Evolutionary conservation across 1,140 invertebrate genomes (phyloP).

Genomic region (Bombus pyrosoma): DNA sequence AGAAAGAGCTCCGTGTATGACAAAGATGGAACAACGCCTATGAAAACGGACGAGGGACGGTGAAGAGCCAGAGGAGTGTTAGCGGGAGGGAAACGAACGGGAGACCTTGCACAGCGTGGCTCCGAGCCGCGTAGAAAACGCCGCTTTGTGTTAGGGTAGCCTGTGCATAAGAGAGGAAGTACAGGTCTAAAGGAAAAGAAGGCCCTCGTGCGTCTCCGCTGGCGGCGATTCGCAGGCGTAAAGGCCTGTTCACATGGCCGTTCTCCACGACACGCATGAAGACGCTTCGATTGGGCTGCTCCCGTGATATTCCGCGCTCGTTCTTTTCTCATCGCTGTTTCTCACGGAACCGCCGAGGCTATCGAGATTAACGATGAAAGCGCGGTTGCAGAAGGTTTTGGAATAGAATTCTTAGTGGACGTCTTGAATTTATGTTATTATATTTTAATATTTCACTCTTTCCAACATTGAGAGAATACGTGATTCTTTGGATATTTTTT

Average conservation of each 20-base stretch:
- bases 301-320: conserved; percentile 4
- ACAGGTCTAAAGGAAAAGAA: conserved; percentile 53
- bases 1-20: conserved; percentile 51
- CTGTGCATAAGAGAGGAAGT: conserved; percentile 57
- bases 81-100: conserved; percentile 63
- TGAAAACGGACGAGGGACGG: conserved; percentile 21
- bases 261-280: neutral
- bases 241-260: conserved; percentile 55
- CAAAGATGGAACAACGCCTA: conserved; percentile 51
- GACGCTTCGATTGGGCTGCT: neutral
- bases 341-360: neutral
- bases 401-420: neutral
- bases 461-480: neutral
- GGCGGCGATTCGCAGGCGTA: conserved; percentile 44
- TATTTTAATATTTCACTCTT: neutral
- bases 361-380: neutral
- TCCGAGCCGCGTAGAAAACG: conserved; percentile 55
- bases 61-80: conserved; percentile 11
- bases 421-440: neutral
- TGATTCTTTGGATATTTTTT: neutral
- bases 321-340: neutral
- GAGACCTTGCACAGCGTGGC: conserved; percentile 63
- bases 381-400: neutral
- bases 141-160: conserved; percentile 65
- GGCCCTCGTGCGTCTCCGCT: conserved; percentile 57